Evolutionary conservation across 92 coral and sea anemone genomes (phyloP).

Genomic region (Metridium senile): DNA sequence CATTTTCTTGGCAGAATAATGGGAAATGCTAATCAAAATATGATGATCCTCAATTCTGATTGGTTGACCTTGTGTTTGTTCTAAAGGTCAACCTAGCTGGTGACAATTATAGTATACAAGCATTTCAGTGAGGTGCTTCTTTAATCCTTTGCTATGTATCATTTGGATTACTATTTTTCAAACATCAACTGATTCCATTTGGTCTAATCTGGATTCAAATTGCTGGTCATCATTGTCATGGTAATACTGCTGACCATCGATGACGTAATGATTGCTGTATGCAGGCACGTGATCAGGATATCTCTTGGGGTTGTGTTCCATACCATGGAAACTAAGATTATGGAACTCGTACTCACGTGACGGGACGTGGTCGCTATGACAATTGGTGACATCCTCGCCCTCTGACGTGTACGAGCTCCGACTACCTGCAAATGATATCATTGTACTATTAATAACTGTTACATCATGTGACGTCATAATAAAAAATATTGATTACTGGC

Average conservation of each 20-base stretch:
- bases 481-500: no score
- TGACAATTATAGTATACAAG: no score
- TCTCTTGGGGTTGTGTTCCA: slow-evolving; percentile 5
- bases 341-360: slow-evolving; percentile 22
- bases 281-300: background rate
- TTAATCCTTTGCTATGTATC: background rate
- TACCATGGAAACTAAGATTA: slow-evolving; percentile 11
- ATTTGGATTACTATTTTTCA: background rate
- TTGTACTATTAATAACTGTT: background rate
- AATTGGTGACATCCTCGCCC: slow-evolving; percentile 1
- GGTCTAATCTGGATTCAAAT: background rate
- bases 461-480: background rate
- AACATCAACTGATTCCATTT: slow-evolving; percentile 20
- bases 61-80: no score
- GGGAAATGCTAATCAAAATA: no score
- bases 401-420: slow-evolving; percentile 7
- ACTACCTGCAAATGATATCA: background rate
- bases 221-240: background rate
- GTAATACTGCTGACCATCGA: background rate
- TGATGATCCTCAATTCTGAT: no score
- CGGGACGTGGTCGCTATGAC: background rate
- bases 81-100: no score
- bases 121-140: no score
- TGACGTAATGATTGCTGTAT: slow-evolving; percentile 8
- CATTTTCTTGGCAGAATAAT: no score